Evolutionary conservation across 2,888 invertebrate species (phyloP), one percentile per base, ranked within the genome.

Genomic region (Meghimatium bilineatum): DNA sequence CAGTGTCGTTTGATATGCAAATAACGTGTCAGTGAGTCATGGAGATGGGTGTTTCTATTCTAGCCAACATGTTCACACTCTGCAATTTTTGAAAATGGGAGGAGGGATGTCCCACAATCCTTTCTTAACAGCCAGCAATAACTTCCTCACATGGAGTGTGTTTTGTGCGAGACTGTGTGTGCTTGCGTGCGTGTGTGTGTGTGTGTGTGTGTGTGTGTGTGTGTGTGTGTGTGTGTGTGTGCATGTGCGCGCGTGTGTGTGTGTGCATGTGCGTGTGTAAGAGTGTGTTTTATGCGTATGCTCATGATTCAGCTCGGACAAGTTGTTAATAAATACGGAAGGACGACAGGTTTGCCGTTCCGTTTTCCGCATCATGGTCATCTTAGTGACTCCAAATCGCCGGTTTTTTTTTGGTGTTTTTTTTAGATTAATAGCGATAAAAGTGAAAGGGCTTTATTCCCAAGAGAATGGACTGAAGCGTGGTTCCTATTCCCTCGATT

Each of bases 1-100:
- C 74, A 32, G 20, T 8, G 32, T 32, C 74, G 74, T 74, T 74
- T 74, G 52, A 74, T 74, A 74, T 74, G 49, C 74, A 74, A 74
- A 74, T 52, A 49, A 52, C 6, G 29, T 29, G 74, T 52, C 52
- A 17, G 5, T 74, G 74, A 74, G 52, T 74, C 74, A 74, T 52
- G 74, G 52, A 49, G 49, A 17, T 12, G 2, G 0, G 72, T 23
- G 74, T 52, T 32, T 52, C 44, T 10, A n/a, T 14, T 6, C 49
- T 14, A 14, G 17, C 20, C n/a, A 44, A 6, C 26, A 49, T n/a
- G 49, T 49, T 44, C 72, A 44, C 52, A 52, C 52, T 52, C 52
- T 32, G 8, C 20, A 0, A 36, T 38, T 1, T n/a, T n/a, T n/a
- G n/a, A n/a, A n/a, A n/a, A n/a, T n/a, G n/a, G n/a, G n/a, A n/a